Percentiles rank a stretch among this genome's conserved stretches.
Conservation (phyloP, 2,888 invertebrate species). For the Dryobotodes eremita region DNA sequence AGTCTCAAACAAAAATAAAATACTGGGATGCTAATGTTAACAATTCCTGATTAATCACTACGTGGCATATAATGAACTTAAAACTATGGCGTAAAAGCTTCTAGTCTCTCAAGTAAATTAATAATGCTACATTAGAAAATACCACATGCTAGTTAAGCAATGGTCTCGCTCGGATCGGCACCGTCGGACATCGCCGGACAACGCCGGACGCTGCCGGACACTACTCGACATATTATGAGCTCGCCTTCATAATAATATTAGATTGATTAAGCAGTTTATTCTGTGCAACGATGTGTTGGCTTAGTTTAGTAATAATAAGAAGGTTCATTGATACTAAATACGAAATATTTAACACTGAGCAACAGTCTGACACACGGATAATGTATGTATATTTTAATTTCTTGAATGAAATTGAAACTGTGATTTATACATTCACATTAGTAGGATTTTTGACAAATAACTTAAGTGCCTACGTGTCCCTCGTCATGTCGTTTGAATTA, state of each 20-base stretch:
- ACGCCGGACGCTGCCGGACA: slow-evolving; percentile 5
- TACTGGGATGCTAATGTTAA: no score
- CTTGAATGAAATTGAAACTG: background rate
- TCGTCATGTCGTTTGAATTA: slow-evolving; percentile 8
- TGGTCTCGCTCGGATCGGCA: background rate
- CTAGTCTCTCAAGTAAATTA: background rate
- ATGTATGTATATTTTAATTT: background rate
- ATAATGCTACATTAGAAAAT: background rate
- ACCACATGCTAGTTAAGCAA: background rate
- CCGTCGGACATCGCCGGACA: background rate
- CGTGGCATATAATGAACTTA: background rate
- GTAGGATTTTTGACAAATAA: slow-evolving; percentile 9
- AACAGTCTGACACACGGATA: background rate
- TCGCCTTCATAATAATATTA: slow-evolving; percentile 2
- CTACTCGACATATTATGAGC: background rate
- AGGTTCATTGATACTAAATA: background rate
- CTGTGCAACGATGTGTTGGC: background rate
- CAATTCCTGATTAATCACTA: background rate
- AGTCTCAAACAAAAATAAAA: background rate
- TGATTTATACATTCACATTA: background rate
- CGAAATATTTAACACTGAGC: background rate
- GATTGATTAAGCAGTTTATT: slow-evolving; percentile 8
- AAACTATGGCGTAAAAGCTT: background rate
- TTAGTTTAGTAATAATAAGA: no score
- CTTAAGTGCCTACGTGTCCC: background rate